Evolutionary conservation across 2,113 vertebrate genomes (phyloP).

Genomic region (Chionis minor): DNA sequence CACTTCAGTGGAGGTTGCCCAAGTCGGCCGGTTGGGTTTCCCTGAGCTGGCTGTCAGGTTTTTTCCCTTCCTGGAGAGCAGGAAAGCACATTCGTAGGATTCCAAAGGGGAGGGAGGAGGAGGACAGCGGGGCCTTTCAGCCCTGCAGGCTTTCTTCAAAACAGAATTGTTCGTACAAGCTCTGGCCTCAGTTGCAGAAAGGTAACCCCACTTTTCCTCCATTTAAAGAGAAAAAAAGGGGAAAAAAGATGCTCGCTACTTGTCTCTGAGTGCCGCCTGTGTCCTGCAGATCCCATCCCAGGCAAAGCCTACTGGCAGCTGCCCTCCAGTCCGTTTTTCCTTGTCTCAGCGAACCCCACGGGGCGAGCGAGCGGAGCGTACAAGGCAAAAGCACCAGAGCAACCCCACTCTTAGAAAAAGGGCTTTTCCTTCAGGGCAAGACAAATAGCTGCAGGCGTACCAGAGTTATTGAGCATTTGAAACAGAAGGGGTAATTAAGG

Average conservation of each 20-base stretch:
- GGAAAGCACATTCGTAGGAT: slow-evolving; percentile 31
- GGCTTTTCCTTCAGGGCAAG: neutral
- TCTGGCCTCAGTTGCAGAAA: neutral
- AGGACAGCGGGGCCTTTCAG: neutral
- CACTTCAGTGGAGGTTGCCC: neutral
- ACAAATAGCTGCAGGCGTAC: neutral
- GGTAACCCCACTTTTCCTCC: neutral
- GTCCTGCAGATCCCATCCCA: rapidly evolving
- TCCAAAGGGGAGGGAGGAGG: slow-evolving; percentile 32
- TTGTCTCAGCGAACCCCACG: neutral
- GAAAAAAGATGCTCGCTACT: neutral
- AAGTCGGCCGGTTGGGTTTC: neutral
- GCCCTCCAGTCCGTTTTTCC: neutral
- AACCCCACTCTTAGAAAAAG: neutral
- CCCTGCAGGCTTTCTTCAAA: neutral
- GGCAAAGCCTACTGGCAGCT: neutral
- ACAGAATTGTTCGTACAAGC: slow-evolving; percentile 2
- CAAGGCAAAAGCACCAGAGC: rapidly evolving
- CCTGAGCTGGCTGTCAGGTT: neutral
- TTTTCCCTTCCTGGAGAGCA: slow-evolving; percentile 11
- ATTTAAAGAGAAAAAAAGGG: neutral
- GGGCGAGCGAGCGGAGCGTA: neutral
- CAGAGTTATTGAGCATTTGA: neutral
- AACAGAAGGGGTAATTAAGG: neutral
- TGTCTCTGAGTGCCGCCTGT: neutral